A percentile compares a stretch with the other conserved stretches of the same genome.
Conservation (phyloP, 2,113 vertebrate genomes). For the Vidua chalybeata region DNA sequence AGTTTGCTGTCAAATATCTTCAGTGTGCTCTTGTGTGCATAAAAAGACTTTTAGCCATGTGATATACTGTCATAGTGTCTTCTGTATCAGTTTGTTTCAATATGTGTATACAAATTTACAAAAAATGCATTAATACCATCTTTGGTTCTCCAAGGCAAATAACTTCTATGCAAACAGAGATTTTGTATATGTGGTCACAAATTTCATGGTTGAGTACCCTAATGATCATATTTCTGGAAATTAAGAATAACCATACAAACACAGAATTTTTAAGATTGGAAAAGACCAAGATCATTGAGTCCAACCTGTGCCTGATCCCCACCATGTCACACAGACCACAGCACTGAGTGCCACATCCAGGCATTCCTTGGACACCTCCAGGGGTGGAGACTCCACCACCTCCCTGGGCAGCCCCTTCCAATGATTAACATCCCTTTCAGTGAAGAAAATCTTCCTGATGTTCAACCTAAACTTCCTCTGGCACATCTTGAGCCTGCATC, state of each 20-base stretch:
- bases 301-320: rapidly evolving
- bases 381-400: neutral
- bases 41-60: neutral
- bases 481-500: neutral
- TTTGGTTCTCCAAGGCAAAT: neutral
- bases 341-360: neutral
- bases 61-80: neutral
- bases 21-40: neutral
- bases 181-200: neutral
- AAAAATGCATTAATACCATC: neutral
- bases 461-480: neutral
- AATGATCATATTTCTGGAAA: neutral
- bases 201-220: neutral
- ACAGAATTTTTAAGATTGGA: neutral
- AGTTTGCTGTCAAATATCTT: neutral
- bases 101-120: neutral
- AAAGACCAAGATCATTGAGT: neutral
- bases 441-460: neutral
- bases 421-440: neutral
- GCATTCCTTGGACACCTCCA: neutral
- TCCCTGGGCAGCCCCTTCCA: neutral
- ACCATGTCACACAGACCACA: neutral
- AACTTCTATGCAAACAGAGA: neutral
- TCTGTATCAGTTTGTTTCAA: neutral
- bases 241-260: neutral